Base-by-base conservation (phyloP, 2,888 invertebrate genomes). In the Nymphalis c-album region DNA sequence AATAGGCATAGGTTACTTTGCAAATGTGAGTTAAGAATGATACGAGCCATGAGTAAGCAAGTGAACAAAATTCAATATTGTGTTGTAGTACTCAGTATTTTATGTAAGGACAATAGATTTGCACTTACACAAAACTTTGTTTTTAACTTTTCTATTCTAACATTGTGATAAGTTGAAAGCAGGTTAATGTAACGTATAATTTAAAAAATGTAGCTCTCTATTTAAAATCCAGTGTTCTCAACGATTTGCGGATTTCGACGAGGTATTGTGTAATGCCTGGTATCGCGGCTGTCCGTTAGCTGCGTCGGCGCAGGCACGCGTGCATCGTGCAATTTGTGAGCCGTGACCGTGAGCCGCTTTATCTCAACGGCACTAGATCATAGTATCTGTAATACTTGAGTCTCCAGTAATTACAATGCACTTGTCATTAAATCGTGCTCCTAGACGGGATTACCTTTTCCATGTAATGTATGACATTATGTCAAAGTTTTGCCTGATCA, bases 241-340 rank as follows among this genome's bases (percentile, higher is more conserved):
- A 20, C 8, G 10, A 20, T 20, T 51, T 20, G 18, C 10, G 20
- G 7, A 55, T 55, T 55, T 31, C 31, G 2, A 55, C 31, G 6
- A 55, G n/a, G 51, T 50, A 64, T 59, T 64, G 26, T n/a, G 50
- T 64, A 64, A 64, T 64, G 64, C 16, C 17, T 50, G 59, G 45
- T 46, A 55, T 55, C 55, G 20, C n/a, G 55, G 31, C 1, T 53
- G 53, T 26, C 64, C 64, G 64, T 58, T 64, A 59, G 48, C 47
- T 35, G 64, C 50, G 16, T 18, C 22, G 18, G 64, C 51, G 7
- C 26, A 50, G 7, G 64, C 51, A 59, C 64, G 64, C 55, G 55
- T 55, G 53, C 64, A 40, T 58, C 45, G 16, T 59, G 50, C 64
- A 59, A 64, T 64, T 64, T 64, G 59, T 59, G 51, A 45, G 7